Evolutionary conservation across 2,113 vertebrate species (phyloP).

Genomic region (Calypte anna): DNA sequence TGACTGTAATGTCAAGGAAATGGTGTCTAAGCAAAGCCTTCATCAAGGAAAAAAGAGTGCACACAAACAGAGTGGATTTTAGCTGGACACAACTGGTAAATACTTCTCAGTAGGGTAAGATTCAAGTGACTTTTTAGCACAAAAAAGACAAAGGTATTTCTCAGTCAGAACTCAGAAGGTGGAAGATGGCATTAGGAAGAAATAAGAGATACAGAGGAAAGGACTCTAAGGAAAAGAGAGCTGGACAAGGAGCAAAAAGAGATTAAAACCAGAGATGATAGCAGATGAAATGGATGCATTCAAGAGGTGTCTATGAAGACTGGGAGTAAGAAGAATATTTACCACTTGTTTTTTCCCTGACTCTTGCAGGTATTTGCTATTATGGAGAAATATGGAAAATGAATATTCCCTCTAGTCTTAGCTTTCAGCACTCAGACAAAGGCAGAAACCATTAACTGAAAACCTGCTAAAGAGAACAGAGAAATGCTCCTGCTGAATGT

Average conservation of each 20-base stretch:
- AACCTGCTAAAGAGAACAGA: background rate
- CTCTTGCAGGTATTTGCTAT: background rate
- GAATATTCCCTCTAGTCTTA: background rate
- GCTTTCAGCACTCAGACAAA: background rate
- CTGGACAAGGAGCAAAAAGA: background rate
- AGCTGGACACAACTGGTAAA: background rate
- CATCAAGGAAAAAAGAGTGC: background rate
- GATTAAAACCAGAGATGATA: rapidly evolving
- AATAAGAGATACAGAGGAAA: background rate
- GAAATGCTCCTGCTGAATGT: background rate
- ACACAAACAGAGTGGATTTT: background rate
- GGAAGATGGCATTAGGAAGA: background rate
- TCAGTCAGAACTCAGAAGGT: background rate
- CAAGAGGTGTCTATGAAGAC: background rate
- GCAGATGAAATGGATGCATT: background rate
- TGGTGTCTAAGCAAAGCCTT: background rate
- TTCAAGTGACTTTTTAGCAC: background rate
- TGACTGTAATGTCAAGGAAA: background rate
- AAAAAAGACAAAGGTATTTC: background rate
- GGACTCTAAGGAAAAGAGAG: background rate
- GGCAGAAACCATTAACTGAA: background rate
- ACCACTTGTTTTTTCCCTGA: background rate
- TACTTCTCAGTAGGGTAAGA: background rate
- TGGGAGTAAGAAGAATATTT: background rate
- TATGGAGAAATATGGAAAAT: background rate